Conservation (phyloP, 23 tunicate genomes). For the Clavelina lepadiformis region DNA sequence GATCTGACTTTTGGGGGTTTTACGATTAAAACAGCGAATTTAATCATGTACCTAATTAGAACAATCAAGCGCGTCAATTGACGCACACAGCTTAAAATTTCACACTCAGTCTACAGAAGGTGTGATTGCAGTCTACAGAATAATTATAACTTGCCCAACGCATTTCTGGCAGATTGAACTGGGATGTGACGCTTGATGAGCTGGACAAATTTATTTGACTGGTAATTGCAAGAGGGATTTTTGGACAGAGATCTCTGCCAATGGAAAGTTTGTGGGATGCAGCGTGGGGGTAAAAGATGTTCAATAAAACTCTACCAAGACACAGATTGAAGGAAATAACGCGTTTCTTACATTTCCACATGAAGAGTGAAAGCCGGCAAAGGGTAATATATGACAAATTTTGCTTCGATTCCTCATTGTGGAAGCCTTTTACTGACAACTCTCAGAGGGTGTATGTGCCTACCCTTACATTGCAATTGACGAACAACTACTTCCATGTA, state of each 20-base stretch:
- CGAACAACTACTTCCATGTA: constrained; percentile 13
- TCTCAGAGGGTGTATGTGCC: constrained; percentile 12
- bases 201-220: constrained; percentile 19
- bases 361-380: constrained; percentile 21
- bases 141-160: too few relatives aligned
- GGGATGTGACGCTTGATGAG: constrained; percentile 12
- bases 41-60: too few relatives aligned
- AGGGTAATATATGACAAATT: constrained; percentile 19
- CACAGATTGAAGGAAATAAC: constrained; percentile 6
- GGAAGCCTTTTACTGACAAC: not conserved
- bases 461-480: constrained; percentile 9
- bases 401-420: constrained; percentile 7
- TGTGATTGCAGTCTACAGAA: too few relatives aligned
- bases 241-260: constrained; percentile 5
- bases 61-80: too few relatives aligned
- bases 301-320: constrained; percentile 15
- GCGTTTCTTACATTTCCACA: constrained; percentile 9
- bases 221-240: constrained; percentile 8
- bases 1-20: too few relatives aligned
- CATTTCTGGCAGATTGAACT: constrained; percentile 6
- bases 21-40: too few relatives aligned
- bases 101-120: too few relatives aligned
- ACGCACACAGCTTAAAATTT: too few relatives aligned
- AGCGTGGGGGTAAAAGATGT: constrained; percentile 9
- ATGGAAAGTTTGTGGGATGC: constrained; percentile 20